A percentile compares a stretch with the other conserved stretches of the same genome.
phyloP scores from a whole-genome alignment of 1,140 invertebrate genomes.

The Belonocnema kinseyi region DNA sequence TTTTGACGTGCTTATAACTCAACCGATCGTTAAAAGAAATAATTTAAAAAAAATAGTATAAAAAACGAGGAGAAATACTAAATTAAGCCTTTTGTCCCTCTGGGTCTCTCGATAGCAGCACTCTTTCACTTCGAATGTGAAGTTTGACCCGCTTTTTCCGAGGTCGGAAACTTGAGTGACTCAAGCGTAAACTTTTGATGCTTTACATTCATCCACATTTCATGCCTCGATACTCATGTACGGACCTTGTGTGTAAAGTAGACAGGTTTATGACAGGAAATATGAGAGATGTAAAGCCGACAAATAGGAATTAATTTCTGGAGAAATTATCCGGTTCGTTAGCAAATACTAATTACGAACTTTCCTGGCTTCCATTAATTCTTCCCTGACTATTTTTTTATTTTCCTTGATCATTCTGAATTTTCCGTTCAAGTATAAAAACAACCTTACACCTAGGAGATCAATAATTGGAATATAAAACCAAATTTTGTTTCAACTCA shows the following conservation, averaged over 20 bases:
- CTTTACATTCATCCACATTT: slow-evolving; percentile 26
- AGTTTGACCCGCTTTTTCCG: neutral
- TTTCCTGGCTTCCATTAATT: too few relatives aligned
- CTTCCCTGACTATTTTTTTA: too few relatives aligned
- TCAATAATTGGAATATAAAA: too few relatives aligned
- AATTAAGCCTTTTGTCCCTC: neutral
- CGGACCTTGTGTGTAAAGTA: neutral
- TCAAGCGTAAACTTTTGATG: slow-evolving; percentile 10
- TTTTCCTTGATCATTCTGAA: too few relatives aligned
- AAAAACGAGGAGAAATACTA: neutral
- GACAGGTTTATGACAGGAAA: neutral
- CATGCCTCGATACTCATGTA: neutral
- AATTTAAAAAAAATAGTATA: neutral
- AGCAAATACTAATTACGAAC: too few relatives aligned
- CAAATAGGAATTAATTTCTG: neutral
- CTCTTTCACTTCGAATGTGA: slow-evolving; percentile 2
- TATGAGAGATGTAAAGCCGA: neutral
- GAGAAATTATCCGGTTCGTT: neutral
- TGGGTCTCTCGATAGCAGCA: neutral
- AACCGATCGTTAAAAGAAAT: neutral
- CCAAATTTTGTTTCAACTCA: too few relatives aligned
- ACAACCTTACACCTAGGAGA: too few relatives aligned
- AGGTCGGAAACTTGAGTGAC: slow-evolving; percentile 3
- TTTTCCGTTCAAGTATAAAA: too few relatives aligned
- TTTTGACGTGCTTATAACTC: too few relatives aligned